Conservation (phyloP, 2,797 vertebrate genomes). For the Echeneis naucrates region DNA sequence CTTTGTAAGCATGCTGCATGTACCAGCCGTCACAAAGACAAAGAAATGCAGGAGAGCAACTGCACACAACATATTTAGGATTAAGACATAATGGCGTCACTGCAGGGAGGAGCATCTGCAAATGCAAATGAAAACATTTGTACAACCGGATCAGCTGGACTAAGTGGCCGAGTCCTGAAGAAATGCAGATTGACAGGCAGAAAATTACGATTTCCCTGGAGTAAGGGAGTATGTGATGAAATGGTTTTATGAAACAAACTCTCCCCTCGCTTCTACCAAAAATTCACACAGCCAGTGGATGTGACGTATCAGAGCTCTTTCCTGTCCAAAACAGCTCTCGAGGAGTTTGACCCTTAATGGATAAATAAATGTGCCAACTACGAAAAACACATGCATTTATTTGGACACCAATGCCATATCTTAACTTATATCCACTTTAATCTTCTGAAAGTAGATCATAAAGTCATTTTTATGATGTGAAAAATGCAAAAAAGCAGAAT, state of each 20-base stretch:
- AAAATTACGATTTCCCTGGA: constrained; percentile 70
- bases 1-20: constrained; percentile 67
- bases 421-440: neutral
- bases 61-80: constrained; percentile 65
- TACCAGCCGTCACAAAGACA: constrained; percentile 73
- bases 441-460: too few relatives aligned
- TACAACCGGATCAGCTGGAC: constrained; percentile 65
- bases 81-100: constrained; percentile 70
- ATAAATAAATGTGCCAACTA: constrained; percentile 14
- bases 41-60: constrained; percentile 67
- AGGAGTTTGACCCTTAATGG: constrained; percentile 43
- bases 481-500: neutral
- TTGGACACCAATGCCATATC: neutral
- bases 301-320: constrained; percentile 47
- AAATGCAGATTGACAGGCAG: constrained; percentile 76
- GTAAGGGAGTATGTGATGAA: constrained; percentile 50
- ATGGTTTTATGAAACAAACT: constrained; percentile 54
- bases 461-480: neutral
- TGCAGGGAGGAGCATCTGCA: constrained; percentile 59
- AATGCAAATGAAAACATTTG: constrained; percentile 76
- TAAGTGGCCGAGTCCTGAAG: constrained; percentile 63
- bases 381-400: neutral
- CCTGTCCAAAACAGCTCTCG: constrained; percentile 29
- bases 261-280: constrained; percentile 11
- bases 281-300: constrained; percentile 31